Conservation (phyloP, 2,113 vertebrate genomes). For the Lampris megalopsis region DNA sequence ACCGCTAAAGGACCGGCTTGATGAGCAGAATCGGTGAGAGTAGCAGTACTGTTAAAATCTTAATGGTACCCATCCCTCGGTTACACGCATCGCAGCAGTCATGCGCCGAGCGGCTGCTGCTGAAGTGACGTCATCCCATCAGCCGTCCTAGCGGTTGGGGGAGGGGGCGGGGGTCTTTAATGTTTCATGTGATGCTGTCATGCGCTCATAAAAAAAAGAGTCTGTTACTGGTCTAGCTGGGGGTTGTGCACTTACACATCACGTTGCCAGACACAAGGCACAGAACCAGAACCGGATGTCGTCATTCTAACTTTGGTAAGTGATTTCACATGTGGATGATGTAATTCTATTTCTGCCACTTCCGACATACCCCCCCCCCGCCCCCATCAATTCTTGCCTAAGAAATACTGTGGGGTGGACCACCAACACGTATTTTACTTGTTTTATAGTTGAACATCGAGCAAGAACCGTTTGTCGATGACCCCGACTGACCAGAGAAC, state of each 20-base stretch:
- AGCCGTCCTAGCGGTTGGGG: conserved; percentile 39
- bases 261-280: conserved; percentile 12
- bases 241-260: conserved; percentile 9
- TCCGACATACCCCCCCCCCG: too few species aligned
- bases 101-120: conserved; percentile 16
- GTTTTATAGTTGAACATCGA: too few species aligned
- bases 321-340: background rate
- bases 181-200: conserved; percentile 59
- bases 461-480: background rate
- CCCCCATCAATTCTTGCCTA: too few species aligned
- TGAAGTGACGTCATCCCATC: conserved; percentile 24
- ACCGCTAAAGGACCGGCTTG: too few species aligned
- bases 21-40: too few species aligned
- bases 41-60: too few species aligned
- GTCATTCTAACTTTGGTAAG: too few species aligned
- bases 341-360: background rate
- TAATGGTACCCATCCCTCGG: too few species aligned
- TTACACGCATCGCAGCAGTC: background rate
- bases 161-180: conserved; percentile 26
- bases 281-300: too few species aligned
- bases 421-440: too few species aligned
- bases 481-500: background rate
- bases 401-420: too few species aligned
- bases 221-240: conserved; percentile 15
- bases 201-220: conserved; percentile 18